Evolutionary conservation across 2,888 invertebrate genomes (phyloP).

Genomic region (Dryocosmus kuriphilus): DNA sequence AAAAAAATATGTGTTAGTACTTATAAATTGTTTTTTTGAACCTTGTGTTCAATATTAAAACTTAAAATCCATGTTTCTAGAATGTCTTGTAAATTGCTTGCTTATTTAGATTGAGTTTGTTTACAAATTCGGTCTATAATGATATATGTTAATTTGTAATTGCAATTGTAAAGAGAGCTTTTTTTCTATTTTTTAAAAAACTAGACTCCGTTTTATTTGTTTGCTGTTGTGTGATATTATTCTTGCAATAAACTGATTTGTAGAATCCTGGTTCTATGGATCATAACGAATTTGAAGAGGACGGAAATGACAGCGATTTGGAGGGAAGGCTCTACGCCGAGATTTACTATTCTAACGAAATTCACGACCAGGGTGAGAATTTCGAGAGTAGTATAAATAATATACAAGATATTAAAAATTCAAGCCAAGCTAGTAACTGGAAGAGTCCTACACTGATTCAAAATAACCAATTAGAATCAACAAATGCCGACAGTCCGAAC

Average conservation of each 20-base stretch:
- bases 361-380: slow-evolving; percentile 48
- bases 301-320: slow-evolving; percentile 57
- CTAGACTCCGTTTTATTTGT: background rate
- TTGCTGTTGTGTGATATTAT: background rate
- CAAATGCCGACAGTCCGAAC: slow-evolving; percentile 2
- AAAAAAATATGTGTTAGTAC: background rate
- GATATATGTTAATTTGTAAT: no score
- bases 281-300: slow-evolving; percentile 37
- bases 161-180: background rate
- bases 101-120: no score
- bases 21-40: background rate
- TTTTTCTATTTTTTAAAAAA: background rate
- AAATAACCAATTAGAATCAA: slow-evolving; percentile 20
- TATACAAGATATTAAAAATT: slow-evolving; percentile 10
- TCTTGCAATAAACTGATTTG: background rate
- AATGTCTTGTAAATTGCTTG: no score
- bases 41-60: no score
- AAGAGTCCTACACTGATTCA: background rate
- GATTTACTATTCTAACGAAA: slow-evolving; percentile 66
- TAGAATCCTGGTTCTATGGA: background rate
- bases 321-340: slow-evolving; percentile 68
- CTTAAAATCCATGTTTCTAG: no score
- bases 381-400: slow-evolving; percentile 10
- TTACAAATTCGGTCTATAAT: no score
- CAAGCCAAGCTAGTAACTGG: no score